Conservation (phyloP, 2,888 invertebrate genomes). For the Temnothorax ravouxi region DNA sequence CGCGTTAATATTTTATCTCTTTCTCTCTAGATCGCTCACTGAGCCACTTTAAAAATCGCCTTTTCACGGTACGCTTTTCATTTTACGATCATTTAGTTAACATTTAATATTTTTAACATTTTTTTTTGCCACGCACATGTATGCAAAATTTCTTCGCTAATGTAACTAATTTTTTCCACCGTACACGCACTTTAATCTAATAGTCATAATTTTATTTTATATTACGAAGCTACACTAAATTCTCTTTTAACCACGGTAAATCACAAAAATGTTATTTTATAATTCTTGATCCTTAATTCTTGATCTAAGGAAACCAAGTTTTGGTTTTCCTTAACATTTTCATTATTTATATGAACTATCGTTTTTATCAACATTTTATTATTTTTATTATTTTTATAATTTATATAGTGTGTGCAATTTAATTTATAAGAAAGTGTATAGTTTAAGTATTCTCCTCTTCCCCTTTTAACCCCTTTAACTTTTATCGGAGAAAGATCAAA, state of each 20-base stretch:
- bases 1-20: constrained; percentile 5
- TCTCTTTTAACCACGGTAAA: neutral
- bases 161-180: neutral
- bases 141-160: neutral
- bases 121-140: neutral
- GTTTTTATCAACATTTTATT: no score
- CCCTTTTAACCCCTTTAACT: no score
- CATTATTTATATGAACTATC: neutral
- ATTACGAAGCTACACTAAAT: neutral
- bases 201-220: constrained; percentile 18
- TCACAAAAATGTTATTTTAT: neutral
- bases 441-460: no score
- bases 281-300: neutral
- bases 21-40: constrained; percentile 11
- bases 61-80: constrained; percentile 10
- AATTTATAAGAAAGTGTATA: no score
- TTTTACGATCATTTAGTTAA: constrained; percentile 6
- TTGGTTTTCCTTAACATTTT: neutral
- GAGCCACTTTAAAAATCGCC: constrained; percentile 24
- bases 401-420: no score
- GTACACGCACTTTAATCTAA: neutral
- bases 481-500: no score
- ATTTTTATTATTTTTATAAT: no score
- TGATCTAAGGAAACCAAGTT: neutral
- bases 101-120: constrained; percentile 17